Evolutionary conservation across 2,113 vertebrate genomes (phyloP).

Genomic region (Marmota flaviventris): DNA sequence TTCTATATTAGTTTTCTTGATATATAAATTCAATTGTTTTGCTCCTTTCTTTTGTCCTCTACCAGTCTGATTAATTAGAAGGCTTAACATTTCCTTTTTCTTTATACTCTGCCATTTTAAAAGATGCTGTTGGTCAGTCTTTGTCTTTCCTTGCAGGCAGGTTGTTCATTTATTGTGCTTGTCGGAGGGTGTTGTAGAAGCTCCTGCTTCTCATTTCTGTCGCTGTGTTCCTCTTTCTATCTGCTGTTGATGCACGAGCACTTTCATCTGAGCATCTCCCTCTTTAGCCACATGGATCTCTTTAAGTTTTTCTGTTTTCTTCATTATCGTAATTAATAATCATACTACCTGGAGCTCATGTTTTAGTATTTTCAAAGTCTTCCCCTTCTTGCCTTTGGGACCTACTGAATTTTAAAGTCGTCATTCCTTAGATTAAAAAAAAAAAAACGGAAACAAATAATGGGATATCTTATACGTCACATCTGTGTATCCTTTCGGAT

Average conservation of each 20-base stretch:
- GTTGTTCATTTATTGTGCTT: not conserved
- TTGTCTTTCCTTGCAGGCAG: not conserved
- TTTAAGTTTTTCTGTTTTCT: slow-evolving; percentile 45
- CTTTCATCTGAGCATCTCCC: not conserved
- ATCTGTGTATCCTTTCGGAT: slow-evolving; percentile 47
- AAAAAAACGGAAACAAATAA: slow-evolving; percentile 52
- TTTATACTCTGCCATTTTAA: slow-evolving; percentile 40
- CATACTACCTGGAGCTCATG: not conserved
- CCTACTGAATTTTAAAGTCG: slow-evolving; percentile 40
- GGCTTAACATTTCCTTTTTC: not conserved
- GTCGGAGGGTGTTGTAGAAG: not conserved
- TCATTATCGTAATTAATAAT: slow-evolving; percentile 59
- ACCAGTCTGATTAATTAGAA: not conserved
- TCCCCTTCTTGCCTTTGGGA: not conserved
- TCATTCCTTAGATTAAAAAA: slow-evolving; percentile 41
- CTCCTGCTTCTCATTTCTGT: not conserved
- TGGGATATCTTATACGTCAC: not conserved
- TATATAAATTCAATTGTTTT: not conserved
- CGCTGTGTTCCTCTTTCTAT: not conserved
- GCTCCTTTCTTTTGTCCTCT: slow-evolving; percentile 8
- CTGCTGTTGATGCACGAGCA: not conserved
- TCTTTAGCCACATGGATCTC: not conserved
- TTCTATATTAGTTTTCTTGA: slow-evolving; percentile 40
- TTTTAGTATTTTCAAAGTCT: slow-evolving; percentile 55
- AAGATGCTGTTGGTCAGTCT: not conserved